Base-by-base conservation (phyloP, 2,888 invertebrate species). In the Lithophane semibrunnea region DNA sequence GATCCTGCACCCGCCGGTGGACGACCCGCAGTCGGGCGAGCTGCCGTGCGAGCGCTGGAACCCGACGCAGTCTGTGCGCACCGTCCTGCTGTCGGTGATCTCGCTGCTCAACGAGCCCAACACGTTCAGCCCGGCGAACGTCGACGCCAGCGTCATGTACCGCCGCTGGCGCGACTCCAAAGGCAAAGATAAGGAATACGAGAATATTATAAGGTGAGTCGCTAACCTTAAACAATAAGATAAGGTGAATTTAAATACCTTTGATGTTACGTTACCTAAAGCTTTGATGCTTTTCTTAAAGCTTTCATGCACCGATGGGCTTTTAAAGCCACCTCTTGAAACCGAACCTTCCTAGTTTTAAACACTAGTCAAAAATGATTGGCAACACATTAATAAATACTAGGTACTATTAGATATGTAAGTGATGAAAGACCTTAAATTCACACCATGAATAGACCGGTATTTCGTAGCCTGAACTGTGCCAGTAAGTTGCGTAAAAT, bases 31-130 rank as follows among this genome's bases (percentile, higher is more conserved):
- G 94, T 99, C 99, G 90, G 99, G 99, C 47, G 99, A 99, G 95
- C 96, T 99, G 91, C 99, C 99, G 0, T 99, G 99, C 96, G 99
- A 99, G 96, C 98, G 99, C 95, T 99, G 99, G 99, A 99, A 99
- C 97, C 99, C 99, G 74, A 99, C 99, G 88, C 99, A 99, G 97
- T 99, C 99, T 92, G 99, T 99, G 92, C 98, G 99, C 94, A 99
- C 99, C 72, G 99, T 99, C 91, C 97, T 99, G 87, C 97, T 99
- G 82, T 99, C 99, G 83, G 99, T 99, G 90, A 99, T 99, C 93
- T 99, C 99, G 24, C 97, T 99, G 86, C 97, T 99, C 92, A 99
- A 99, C 97, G 99, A 99, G 97, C 99, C 99, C 86, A 99, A 99
- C 97, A 99, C 99, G 86, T 99, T 98, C 97, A 99, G 99, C 91